A percentile compares a stretch with the other conserved stretches of the same genome.
Evolutionary conservation across 2,113 vertebrate species (phyloP).

Genomic region (Brachypodius melanocephalos): DNA sequence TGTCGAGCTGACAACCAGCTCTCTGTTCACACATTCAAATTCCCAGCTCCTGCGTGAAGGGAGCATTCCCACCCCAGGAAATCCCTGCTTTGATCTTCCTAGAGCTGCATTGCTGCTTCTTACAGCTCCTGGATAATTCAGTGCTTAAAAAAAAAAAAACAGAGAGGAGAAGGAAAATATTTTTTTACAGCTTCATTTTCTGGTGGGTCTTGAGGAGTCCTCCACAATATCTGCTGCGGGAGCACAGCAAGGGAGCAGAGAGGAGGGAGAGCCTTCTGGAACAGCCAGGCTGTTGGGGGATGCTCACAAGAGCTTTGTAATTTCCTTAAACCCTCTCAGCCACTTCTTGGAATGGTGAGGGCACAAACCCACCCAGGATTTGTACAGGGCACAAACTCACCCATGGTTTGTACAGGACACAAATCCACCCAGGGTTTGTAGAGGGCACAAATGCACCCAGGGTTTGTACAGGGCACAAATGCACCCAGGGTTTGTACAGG

Average conservation of each 20-base stretch:
- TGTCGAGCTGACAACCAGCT: slow-evolving; percentile 49
- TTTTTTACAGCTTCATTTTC: background rate
- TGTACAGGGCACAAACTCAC: background rate
- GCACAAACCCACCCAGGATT: background rate
- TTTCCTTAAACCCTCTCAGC: background rate
- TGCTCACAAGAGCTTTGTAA: fast-evolving
- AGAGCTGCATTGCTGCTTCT: background rate
- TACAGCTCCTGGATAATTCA: background rate
- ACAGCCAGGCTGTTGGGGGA: fast-evolving
- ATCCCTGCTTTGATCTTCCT: slow-evolving; percentile 28
- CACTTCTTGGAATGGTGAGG: background rate
- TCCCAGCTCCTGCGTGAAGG: slow-evolving; percentile 30
- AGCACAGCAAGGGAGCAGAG: background rate
- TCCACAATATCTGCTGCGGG: background rate
- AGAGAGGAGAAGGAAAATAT: background rate
- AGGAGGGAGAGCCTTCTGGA: background rate
- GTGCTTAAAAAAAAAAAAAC: background rate
- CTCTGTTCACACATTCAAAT: slow-evolving; percentile 14
- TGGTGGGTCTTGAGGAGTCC: background rate
- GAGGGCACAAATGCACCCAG: too few relatives aligned
- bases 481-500: too few relatives aligned
- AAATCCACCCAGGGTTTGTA: too few relatives aligned
- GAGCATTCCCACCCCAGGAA: background rate
- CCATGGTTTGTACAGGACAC: too few relatives aligned
- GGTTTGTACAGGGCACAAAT: too few relatives aligned